These are phyloP conservation scores for Cerceris rybyensis DNA, from an alignment of 2,888 invertebrate species.

Conservation along the genomic window DNA sequence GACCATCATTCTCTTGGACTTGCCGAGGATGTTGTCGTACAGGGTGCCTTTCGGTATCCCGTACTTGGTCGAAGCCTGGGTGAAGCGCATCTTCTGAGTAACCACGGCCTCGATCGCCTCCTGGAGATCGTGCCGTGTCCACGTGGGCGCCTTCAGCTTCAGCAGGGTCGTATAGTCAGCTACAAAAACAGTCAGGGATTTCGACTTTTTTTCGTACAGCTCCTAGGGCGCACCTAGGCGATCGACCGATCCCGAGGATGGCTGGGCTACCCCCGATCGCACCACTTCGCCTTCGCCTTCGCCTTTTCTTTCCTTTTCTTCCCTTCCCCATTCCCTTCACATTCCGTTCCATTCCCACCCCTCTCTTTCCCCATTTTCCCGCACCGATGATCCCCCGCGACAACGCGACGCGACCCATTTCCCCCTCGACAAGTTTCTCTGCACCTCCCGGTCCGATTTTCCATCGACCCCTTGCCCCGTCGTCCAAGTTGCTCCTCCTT, in stretches of 20 bases:
- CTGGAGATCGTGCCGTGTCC: conserved; percentile 89
- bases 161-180: conserved; percentile 86
- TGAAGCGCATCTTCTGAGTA: conserved; percentile 90
- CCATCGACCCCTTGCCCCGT: not conserved
- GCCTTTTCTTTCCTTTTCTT: not conserved
- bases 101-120: conserved; percentile 90
- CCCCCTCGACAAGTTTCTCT: no score
- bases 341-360: no score
- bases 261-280: not conserved
- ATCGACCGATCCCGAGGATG: conserved; percentile 42
- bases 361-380: not conserved
- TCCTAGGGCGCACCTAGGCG: conserved; percentile 32
- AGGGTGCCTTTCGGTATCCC: conserved; percentile 90
- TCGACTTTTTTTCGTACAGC: conserved; percentile 45
- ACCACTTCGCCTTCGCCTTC: not conserved
- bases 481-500: conserved; percentile 4
- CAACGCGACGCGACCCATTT: no score
- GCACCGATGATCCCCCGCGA: not conserved
- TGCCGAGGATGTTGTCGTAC: conserved; percentile 90
- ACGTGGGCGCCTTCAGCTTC: conserved; percentile 89
- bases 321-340: conserved; percentile 10
- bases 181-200: conserved; percentile 78
- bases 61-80: conserved; percentile 88
- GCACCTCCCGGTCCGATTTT: not conserved
- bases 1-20: conserved; percentile 89